Base-by-base conservation (phyloP, 2,113 vertebrate species). In the Laticauda colubrina region DNA sequence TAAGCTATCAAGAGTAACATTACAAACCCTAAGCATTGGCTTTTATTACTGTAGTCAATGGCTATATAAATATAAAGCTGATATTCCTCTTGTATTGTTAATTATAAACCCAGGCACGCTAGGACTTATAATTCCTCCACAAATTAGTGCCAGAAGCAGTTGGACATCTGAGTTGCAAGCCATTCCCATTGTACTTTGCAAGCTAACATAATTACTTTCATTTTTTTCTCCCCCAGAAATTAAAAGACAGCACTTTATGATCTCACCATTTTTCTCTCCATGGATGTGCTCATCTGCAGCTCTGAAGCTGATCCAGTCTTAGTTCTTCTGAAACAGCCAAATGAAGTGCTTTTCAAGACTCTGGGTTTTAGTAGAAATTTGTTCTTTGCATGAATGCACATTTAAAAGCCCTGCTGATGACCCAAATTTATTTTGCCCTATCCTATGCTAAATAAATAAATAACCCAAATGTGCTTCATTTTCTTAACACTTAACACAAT, bases 181-280 rank as follows among this genome's bases (percentile, higher is more conserved):
- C 45, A 10, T 89, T 87, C 1, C 0, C 15, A n/a, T 87, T 54
- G 61, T 4, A 89, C 94, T 89, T 64, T 0, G 5, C 5, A 1
- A 53, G 2, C 64, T 92, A 92, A 61, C 64, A 29, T 75, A 14
- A 92, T 53, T 0, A 89, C 88, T 93, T 95, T 61, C 59, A 26
- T 26, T 53, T 53, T 53, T 53, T 12, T 2, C 24, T 9, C 59
- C 9, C 3, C 21, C 21, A 23, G 88, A 93, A 95, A 95, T 95
- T 56, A 26, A 59, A 97, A 96, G 75, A 1, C 90, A 90, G 95
- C 59, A 10, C 90, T 94, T 93, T 93, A 87, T 85, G 94, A 2
- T 92, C 97, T 95, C 93, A 97, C 97, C 97, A 96, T 97, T 95
- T 97, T 96, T 95, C 48, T 94, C 1, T 94, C 43, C 89, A 92